These are phyloP conservation scores for Dryocosmus kuriphilus DNA, from an alignment of 2,888 invertebrate genomes.

Conservation along the genomic window DNA sequence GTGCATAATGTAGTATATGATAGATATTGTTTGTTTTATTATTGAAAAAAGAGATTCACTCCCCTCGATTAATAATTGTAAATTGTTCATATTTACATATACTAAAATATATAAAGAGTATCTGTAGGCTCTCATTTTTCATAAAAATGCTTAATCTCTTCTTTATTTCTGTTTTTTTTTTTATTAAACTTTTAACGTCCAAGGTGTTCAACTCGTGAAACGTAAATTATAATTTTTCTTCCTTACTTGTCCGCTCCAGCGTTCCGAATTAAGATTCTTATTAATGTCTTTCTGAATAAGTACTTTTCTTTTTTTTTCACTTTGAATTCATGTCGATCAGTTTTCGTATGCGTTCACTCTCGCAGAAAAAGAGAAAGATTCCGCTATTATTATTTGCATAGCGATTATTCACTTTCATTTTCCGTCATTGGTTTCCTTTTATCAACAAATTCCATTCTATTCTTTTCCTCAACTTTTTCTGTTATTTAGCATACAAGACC, in stretches of 20 bases:
- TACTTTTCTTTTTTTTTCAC: neutral
- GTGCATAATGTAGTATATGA: too few species aligned
- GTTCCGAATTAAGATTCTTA: neutral
- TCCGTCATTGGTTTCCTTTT: conserved; percentile 9
- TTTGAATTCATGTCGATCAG: neutral
- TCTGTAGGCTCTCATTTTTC: neutral
- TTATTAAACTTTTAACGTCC: neutral
- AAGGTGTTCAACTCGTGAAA: neutral
- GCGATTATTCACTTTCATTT: conserved; percentile 32
- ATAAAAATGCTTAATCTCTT: neutral
- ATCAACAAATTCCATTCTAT: neutral
- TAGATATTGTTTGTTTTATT: too few species aligned
- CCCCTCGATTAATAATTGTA: too few species aligned
- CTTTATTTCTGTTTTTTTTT: neutral
- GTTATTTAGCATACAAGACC: neutral
- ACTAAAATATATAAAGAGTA: neutral
- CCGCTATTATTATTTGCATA: conserved; percentile 31
- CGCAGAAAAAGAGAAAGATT: conserved; percentile 20
- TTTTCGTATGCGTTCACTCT: conserved; percentile 9
- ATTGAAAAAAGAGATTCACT: too few species aligned
- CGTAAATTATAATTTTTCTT: neutral
- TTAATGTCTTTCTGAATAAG: neutral
- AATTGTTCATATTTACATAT: too few species aligned
- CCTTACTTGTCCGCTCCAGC: neutral
- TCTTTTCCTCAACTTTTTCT: neutral